Conservation (phyloP, 2,888 invertebrate species). For the Anoplius nigerrimus region DNA sequence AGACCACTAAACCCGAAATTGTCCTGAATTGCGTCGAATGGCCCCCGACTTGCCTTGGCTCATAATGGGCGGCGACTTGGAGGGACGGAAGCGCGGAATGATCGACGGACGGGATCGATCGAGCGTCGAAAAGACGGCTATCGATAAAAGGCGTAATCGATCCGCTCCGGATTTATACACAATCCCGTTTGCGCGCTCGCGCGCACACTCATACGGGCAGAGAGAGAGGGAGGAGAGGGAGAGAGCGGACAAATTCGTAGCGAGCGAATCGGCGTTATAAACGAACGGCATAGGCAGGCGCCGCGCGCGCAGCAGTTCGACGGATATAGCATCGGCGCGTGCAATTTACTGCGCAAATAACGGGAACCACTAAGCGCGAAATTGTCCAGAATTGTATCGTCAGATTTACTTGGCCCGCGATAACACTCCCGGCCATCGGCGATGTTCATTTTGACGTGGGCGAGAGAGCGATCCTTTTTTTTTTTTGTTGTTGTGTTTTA, state of each 20-base stretch:
- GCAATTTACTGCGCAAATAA: slow-evolving; percentile 2
- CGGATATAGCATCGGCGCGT: slow-evolving; percentile 2
- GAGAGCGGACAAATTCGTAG: neutral
- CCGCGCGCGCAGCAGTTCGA: neutral
- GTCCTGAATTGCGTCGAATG: slow-evolving; percentile 63
- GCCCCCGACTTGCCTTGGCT: slow-evolving; percentile 62
- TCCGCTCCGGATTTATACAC: neutral
- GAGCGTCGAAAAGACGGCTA: neutral
- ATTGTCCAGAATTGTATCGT: neutral
- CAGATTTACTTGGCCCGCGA: neutral
- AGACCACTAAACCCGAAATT: slow-evolving; percentile 73
- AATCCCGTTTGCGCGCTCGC: too few relatives aligned
- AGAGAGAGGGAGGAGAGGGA: too few relatives aligned
- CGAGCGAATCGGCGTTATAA: neutral
- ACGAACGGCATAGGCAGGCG: neutral
- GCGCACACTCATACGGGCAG: too few relatives aligned
- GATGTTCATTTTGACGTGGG: too few relatives aligned
- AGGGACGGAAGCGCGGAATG: neutral
- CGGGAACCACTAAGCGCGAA: slow-evolving; percentile 1
- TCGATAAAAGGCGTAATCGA: too few relatives aligned
- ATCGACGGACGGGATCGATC: neutral
- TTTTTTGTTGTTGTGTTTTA: too few relatives aligned
- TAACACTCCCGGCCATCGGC: neutral
- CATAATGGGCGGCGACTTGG: slow-evolving; percentile 48
- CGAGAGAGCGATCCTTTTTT: too few relatives aligned